Percentiles rank a stretch among this genome's conserved stretches.
phyloP scores from a whole-genome alignment of 2,113 vertebrate genomes.

The Speoplatyrhinus poulsoni region DNA sequence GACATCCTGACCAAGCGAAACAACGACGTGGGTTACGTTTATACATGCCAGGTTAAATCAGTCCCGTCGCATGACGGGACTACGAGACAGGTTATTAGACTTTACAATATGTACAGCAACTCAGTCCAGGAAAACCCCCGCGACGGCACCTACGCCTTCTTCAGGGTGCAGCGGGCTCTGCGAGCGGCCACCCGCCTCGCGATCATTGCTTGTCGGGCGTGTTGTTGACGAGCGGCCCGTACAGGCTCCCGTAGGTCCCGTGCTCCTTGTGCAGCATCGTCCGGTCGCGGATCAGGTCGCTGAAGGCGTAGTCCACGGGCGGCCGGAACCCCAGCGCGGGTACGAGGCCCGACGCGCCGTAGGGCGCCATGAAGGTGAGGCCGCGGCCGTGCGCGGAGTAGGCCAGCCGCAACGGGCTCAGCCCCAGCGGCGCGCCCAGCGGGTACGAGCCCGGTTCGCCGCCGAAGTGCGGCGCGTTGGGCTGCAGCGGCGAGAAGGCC shows the following conservation, averaged over 20 bases:
- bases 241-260: conserved; percentile 85
- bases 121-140: too few relatives aligned
- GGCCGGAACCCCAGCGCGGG: conserved; percentile 96
- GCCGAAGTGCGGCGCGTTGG: conserved; percentile 91
- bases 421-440: conserved; percentile 89
- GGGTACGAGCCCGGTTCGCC: conserved; percentile 88
- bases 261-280: conserved; percentile 94
- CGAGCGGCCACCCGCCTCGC: neutral
- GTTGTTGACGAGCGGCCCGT: conserved; percentile 95
- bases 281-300: conserved; percentile 96
- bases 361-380: conserved; percentile 97
- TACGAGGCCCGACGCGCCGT: conserved; percentile 95
- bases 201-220: conserved; percentile 92
- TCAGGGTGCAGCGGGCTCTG: neutral
- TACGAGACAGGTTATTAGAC: too few relatives aligned
- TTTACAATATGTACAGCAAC: too few relatives aligned
- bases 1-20: too few relatives aligned
- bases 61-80: too few relatives aligned
- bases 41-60: too few relatives aligned
- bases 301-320: conserved; percentile 98
- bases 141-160: too few relatives aligned
- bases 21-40: too few relatives aligned
- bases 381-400: conserved; percentile 97
- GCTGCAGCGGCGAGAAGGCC: conserved; percentile 95
- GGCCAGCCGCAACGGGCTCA: conserved; percentile 94